Evolutionary conservation across 30 jellyfish, hydroid and myxozoan genomes (phyloP), one percentile per base, ranked within the genome.

Genomic region (Mastigias papua): DNA sequence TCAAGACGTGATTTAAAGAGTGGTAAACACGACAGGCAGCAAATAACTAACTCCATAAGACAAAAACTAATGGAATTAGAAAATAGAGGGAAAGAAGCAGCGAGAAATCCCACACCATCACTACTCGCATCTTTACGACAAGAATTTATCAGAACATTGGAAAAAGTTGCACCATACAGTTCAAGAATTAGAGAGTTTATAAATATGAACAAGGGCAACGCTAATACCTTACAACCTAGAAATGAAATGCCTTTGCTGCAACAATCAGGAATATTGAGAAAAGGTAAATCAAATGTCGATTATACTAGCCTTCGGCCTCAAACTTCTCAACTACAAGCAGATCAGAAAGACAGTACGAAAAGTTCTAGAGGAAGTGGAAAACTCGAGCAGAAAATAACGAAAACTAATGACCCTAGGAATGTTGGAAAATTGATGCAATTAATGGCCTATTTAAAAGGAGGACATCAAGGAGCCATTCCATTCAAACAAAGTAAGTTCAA

Each of bases 1-100:
- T 32, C 94, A 23, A 73, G 94, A 25, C 94, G 94, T 34, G 94
- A 85, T 27, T 60, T 85, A 42, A 85, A 85, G 27, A 35, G 88
- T 32, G 54, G 46, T 9, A 22, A 25, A 34, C 58, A 37, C 50
- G 31, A 68, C 13, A 8, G 13, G 13, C 7, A 4, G 54, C 54
- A 42, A 42, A 4, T 42, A 15, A 42, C 54, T 42, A 32, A 6
- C 29, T 76, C 22, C 34, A 50, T 31, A 75, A 57, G 33, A 73
- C 37, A 60, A 25, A 75, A 27, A 46, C 73, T 46, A 48, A 27
- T 3, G 11, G 51, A 73, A 34, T 75, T 85, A 15, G 88, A 69
- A 26, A 48, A 72, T 32, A 65, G 62, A 28, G 94, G 88, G 15
- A n/a, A 37, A 48, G 28, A 48, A 16, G 82, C 67, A 3, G 7